These are phyloP conservation scores for Cyclopterus lumpus DNA, from an alignment of 2,797 vertebrate species.

Conservation along the genomic window DNA sequence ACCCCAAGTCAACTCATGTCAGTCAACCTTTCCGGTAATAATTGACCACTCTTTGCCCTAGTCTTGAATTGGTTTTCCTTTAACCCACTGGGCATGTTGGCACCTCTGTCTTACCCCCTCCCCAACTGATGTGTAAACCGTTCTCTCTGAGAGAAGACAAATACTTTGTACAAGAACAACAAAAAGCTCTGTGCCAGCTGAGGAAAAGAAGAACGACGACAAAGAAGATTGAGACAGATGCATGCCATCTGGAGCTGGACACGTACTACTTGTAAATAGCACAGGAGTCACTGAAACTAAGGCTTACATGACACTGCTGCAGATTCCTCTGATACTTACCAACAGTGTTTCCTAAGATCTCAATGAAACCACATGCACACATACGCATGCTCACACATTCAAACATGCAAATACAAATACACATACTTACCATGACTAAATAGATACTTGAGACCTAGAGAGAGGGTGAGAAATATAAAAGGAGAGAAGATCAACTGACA, in stretches of 20 bases:
- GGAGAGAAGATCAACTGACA: slow-evolving; percentile 42
- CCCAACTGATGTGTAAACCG: slow-evolving; percentile 70
- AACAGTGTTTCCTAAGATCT: slow-evolving; percentile 76
- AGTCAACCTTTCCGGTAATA: slow-evolving; percentile 36
- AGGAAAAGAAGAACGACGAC: slow-evolving; percentile 64
- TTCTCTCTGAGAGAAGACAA: slow-evolving; percentile 76
- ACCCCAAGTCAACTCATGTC: slow-evolving; percentile 49
- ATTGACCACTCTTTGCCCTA: slow-evolving; percentile 36
- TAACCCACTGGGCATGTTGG: slow-evolving; percentile 78
- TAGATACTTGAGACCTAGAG: slow-evolving; percentile 62
- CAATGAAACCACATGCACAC: slow-evolving; percentile 71
- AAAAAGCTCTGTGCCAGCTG: slow-evolving; percentile 78
- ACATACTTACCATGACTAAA: slow-evolving; percentile 53
- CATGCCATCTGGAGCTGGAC: slow-evolving; percentile 73
- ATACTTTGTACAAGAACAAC: slow-evolving; percentile 74
- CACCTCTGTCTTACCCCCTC: slow-evolving; percentile 84
- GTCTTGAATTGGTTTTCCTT: slow-evolving; percentile 44
- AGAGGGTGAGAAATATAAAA: slow-evolving; percentile 36
- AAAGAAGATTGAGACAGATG: slow-evolving; percentile 60
- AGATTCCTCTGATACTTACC: slow-evolving; percentile 74
- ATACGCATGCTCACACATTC: slow-evolving; percentile 68
- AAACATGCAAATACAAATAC: slow-evolving; percentile 67
- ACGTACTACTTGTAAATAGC: slow-evolving; percentile 82
- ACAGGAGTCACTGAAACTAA: slow-evolving; percentile 75
- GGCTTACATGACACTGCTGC: slow-evolving; percentile 78